Evolutionary conservation across 2,113 vertebrate genomes (phyloP).

Genomic region (Eclectus roratus): DNA sequence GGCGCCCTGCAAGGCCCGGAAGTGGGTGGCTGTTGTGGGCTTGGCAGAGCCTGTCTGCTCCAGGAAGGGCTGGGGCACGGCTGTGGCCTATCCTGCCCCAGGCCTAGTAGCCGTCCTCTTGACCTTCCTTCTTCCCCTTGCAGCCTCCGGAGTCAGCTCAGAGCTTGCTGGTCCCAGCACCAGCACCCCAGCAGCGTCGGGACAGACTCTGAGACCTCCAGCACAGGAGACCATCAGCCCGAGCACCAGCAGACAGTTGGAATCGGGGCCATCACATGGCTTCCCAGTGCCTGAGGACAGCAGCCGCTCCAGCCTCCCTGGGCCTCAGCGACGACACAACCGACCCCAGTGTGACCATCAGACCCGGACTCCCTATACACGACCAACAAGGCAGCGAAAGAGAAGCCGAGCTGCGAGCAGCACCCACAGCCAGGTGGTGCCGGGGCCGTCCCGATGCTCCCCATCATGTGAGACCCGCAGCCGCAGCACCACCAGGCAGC

Average conservation of each 20-base stretch:
- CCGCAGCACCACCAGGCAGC: no score
- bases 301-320: no score
- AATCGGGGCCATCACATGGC: no score
- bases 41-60: neutral
- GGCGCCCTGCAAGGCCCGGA: neutral
- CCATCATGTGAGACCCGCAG: no score
- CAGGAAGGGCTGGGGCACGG: neutral
- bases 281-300: neutral
- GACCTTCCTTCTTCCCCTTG: neutral
- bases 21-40: neutral
- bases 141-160: neutral
- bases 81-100: neutral
- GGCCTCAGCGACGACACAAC: fast-evolving
- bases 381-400: no score
- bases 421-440: no score
- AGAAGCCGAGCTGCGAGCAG: no score
- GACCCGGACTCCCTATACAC: no score
- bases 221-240: neutral
- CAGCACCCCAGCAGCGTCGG: no score
- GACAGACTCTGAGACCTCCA: neutral
- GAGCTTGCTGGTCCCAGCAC: neutral
- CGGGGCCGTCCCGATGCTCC: no score
- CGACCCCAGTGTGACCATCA: neutral
- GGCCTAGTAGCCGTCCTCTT: neutral
- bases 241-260: no score